Evolutionary conservation across 2,888 invertebrate species (phyloP).

Genomic region (Phengaris arion): DNA sequence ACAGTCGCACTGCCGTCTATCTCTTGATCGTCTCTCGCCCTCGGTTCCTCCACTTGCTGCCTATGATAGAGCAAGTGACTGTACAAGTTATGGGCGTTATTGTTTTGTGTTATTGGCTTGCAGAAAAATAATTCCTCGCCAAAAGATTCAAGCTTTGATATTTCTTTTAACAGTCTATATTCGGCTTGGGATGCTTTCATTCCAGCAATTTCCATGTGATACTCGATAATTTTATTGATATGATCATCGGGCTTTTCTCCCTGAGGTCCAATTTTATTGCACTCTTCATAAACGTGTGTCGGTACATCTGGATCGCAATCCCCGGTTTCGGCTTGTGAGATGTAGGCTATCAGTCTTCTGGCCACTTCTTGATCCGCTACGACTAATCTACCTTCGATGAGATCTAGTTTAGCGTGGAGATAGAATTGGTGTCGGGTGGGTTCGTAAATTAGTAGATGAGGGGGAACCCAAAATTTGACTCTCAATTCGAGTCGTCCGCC

Average conservation of each 20-base stretch:
- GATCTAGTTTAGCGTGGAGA: conserved; percentile 88
- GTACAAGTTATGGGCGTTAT: conserved; percentile 87
- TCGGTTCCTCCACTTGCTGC: conserved; percentile 73
- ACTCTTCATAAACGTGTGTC: conserved; percentile 81
- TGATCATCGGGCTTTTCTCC: conserved; percentile 82
- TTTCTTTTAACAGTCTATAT: conserved; percentile 90
- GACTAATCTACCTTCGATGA: conserved; percentile 85
- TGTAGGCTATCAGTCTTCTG: conserved; percentile 85
- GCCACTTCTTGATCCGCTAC: conserved; percentile 85
- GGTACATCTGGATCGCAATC: conserved; percentile 83
- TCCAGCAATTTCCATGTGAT: conserved; percentile 80
- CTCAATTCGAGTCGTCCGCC: conserved; percentile 83
- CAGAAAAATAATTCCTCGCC: conserved; percentile 91
- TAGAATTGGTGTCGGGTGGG: conserved; percentile 93
- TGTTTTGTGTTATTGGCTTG: conserved; percentile 78
- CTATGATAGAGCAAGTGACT: conserved; percentile 84
- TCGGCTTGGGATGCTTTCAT: conserved; percentile 89
- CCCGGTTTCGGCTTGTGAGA: conserved; percentile 87
- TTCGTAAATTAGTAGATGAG: conserved; percentile 91
- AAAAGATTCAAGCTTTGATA: conserved; percentile 88
- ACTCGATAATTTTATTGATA: conserved; percentile 81
- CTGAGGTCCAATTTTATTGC: conserved; percentile 81
- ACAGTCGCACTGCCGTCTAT: conserved; percentile 72
- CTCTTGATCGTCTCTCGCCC: conserved; percentile 67
- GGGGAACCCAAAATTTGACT: conserved; percentile 95